Evolutionary conservation across 2,797 vertebrate species (phyloP).

Genomic region (Paratrypauchen microcephalus): DNA sequence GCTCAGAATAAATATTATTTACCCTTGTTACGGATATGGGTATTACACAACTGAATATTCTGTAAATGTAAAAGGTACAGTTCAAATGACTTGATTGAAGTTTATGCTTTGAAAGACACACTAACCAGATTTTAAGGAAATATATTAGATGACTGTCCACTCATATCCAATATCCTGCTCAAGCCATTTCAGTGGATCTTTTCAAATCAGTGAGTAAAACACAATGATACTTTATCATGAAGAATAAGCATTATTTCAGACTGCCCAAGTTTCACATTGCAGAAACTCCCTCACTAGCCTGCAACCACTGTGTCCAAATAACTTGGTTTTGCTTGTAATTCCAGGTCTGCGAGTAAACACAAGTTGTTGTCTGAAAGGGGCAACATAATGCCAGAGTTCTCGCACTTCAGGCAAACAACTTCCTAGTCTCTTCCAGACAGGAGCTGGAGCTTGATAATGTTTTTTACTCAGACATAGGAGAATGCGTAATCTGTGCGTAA

Average conservation of each 20-base stretch:
- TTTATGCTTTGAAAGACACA: too few species aligned
- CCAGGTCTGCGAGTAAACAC: neutral
- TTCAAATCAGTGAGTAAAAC: neutral
- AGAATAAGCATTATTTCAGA: neutral
- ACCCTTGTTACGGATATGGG: too few species aligned
- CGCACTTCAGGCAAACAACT: constrained; percentile 37
- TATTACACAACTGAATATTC: too few species aligned
- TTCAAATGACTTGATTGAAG: too few species aligned
- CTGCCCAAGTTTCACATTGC: neutral
- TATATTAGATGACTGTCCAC: neutral
- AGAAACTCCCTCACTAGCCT: neutral
- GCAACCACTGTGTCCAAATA: neutral
- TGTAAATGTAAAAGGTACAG: too few species aligned
- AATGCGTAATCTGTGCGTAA: constrained; percentile 55
- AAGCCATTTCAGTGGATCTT: neutral
- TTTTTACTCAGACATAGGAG: constrained; percentile 51
- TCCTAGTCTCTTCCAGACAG: constrained; percentile 24
- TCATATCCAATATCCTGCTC: neutral
- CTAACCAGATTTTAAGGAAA: too few species aligned
- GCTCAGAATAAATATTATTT: too few species aligned
- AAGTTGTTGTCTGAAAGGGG: constrained; percentile 13
- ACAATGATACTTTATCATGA: neutral
- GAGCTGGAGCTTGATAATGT: constrained; percentile 36
- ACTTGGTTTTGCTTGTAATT: constrained; percentile 1
- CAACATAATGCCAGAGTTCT: constrained; percentile 23